A percentile compares a stretch with the other conserved stretches of the same genome.
phyloP scores from a whole-genome alignment of 2,888 invertebrate genomes.

The Coleophora deauratella region DNA sequence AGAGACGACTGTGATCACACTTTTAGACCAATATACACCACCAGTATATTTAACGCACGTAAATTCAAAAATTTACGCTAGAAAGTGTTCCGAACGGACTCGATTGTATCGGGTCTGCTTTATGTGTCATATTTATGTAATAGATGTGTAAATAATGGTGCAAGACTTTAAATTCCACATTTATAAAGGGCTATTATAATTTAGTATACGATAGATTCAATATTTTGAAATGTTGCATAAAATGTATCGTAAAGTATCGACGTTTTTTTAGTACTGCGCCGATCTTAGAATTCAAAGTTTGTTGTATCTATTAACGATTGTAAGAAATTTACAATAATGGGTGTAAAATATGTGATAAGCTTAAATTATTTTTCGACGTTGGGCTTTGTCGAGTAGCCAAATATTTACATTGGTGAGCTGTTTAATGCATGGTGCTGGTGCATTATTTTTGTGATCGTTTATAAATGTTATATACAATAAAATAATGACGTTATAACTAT shows the following conservation, averaged over 20 bases:
- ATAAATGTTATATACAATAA: constrained; percentile 35
- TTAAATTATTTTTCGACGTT: constrained; percentile 67
- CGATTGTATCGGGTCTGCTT: constrained; percentile 20
- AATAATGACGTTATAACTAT: background rate
- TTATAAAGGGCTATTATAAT: constrained; percentile 24
- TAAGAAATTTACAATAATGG: constrained; percentile 35
- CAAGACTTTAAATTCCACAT: constrained; percentile 22
- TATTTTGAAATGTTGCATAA: constrained; percentile 16
- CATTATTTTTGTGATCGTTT: constrained; percentile 60
- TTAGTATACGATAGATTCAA: constrained; percentile 12
- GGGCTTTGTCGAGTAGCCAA: constrained; percentile 31
- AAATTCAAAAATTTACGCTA: constrained; percentile 15
- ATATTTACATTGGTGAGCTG: constrained; percentile 43
- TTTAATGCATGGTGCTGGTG: constrained; percentile 42
- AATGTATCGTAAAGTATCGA: constrained; percentile 15
- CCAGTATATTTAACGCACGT: constrained; percentile 13
- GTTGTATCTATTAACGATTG: constrained; percentile 23
- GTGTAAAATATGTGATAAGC: constrained; percentile 59
- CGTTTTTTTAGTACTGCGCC: constrained; percentile 14
- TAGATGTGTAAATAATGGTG: constrained; percentile 28
- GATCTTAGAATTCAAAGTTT: constrained; percentile 16
- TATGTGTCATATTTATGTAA: constrained; percentile 46
- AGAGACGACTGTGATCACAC: constrained; percentile 68
- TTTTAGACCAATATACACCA: background rate
- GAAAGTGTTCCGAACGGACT: constrained; percentile 19